phyloP scores from a whole-genome alignment of 2,888 invertebrate genomes.

The Pimpla rufipes region DNA sequence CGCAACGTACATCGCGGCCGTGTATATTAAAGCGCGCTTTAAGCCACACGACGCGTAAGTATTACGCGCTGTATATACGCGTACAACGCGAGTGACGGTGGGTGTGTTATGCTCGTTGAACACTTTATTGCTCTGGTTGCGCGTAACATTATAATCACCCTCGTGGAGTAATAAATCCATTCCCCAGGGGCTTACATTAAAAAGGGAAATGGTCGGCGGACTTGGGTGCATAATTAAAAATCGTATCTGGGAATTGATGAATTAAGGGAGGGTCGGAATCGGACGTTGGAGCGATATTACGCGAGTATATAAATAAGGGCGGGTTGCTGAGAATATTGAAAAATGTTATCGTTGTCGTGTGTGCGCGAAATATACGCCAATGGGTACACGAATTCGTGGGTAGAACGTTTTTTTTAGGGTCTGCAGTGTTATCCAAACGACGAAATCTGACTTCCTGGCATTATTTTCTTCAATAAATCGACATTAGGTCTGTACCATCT shows the following conservation, averaged over 20 bases:
- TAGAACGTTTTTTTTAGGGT: too few species aligned
- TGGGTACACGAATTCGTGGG: too few species aligned
- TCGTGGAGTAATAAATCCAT: slow-evolving; percentile 25
- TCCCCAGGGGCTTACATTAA: not conserved
- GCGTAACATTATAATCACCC: slow-evolving; percentile 67
- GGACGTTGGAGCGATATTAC: too few species aligned
- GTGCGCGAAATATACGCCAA: too few species aligned
- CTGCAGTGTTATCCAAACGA: too few species aligned
- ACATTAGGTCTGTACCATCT: too few species aligned
- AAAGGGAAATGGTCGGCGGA: not conserved
- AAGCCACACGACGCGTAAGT: slow-evolving; percentile 36
- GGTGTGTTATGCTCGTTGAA: slow-evolving; percentile 50
- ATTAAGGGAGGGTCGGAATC: not conserved
- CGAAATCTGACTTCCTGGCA: too few species aligned
- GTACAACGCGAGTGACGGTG: not conserved
- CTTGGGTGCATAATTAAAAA: slow-evolving; percentile 3
- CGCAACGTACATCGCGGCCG: slow-evolving; percentile 53
- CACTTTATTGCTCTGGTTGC: slow-evolving; percentile 72
- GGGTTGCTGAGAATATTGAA: too few species aligned
- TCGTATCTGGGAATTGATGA: not conserved
- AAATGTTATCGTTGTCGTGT: too few species aligned
- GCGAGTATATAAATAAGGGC: too few species aligned
- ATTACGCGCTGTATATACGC: not conserved
- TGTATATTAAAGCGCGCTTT: slow-evolving; percentile 73
- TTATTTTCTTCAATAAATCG: too few species aligned